Base-by-base conservation (phyloP, 2,797 vertebrate species). In the Odontamblyopus rebecca region DNA sequence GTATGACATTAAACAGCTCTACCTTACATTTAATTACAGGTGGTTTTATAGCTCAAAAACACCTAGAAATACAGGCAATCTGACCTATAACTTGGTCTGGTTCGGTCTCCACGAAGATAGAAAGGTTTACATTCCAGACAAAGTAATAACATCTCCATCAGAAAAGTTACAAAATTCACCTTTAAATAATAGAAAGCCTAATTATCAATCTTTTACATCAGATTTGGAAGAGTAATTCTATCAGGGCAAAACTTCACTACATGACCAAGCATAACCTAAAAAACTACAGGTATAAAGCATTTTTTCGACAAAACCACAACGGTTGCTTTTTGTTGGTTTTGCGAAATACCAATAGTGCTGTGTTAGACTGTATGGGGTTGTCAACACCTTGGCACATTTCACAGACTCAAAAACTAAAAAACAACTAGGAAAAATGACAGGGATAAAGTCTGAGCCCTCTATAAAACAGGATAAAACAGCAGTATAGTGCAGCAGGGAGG, bases 351-450 rank as follows among this genome's bases (percentile, higher is more conserved):
- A 62, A 38, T 18, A 62, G 61, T n/a, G 18, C 61, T n/a, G 9
- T 19, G 61, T 35, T 38, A 8, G 30, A 62, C 30, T n/a, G 32
- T 62, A 38, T n/a, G 59, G 26, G 59, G 59, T 60, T 60, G 59
- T 60, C 59, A 60, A 30, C 59, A 62, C 32, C 9, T 7, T 61
- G 60, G 61, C 32, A 32, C 61, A 35, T 62, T 62, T 62, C 32
- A 61, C 60, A 62, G 18, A 35, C 32, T 38, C 13, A 61, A 61
- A 61, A 30, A 59, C 26, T 29, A 29, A 61, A 30, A 61, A 32
- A 61, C 13, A 60, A 60, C 27, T 27, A 30, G 13, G 18, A 61
- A 30, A 61, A 61, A 32, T 61, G 27, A 32, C 59, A 32, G 29
- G 27, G 15, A 32, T 18, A 15, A 18, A 32, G 16, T 30, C 29